Evolutionary conservation across 1,140 invertebrate species (phyloP).

Genomic region (Drosophila kohkoa): DNA sequence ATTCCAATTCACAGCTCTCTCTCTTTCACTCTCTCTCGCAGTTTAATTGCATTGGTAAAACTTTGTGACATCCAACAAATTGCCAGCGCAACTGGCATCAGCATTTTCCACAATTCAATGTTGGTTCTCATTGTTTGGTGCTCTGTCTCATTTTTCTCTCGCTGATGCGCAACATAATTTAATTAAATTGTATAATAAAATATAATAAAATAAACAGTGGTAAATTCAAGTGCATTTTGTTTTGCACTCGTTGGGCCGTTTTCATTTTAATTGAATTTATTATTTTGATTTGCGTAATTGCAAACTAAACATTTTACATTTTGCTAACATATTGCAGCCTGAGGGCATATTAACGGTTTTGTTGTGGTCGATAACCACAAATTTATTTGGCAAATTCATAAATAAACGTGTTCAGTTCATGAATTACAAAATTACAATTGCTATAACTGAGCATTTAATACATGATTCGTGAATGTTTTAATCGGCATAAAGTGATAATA

Average conservation of each 20-base stretch:
- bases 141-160: conserved; percentile 21
- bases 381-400: neutral
- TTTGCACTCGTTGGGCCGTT: conserved; percentile 31
- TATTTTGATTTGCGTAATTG: conserved; percentile 50
- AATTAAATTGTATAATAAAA: conserved; percentile 66
- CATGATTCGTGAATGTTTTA: no score
- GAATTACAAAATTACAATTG: neutral
- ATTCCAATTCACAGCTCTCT: conserved; percentile 25
- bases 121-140: neutral
- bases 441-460: no score
- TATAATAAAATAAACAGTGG: conserved; percentile 43
- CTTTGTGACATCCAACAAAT: conserved; percentile 66
- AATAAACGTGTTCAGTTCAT: neutral
- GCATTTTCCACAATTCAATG: conserved; percentile 8
- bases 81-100: conserved; percentile 51
- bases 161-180: conserved; percentile 60
- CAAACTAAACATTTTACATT: conserved; percentile 7
- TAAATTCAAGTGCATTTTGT: neutral
- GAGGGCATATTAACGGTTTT: neutral
- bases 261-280: conserved; percentile 74
- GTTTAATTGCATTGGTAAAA: conserved; percentile 77
- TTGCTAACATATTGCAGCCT: neutral
- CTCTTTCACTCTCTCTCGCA: neutral
- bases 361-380: neutral
- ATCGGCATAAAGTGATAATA: no score